Evolutionary conservation across 2,113 vertebrate genomes (phyloP), one percentile per base, ranked within the genome.

Genomic region (Montifringilla adamsi): DNA sequence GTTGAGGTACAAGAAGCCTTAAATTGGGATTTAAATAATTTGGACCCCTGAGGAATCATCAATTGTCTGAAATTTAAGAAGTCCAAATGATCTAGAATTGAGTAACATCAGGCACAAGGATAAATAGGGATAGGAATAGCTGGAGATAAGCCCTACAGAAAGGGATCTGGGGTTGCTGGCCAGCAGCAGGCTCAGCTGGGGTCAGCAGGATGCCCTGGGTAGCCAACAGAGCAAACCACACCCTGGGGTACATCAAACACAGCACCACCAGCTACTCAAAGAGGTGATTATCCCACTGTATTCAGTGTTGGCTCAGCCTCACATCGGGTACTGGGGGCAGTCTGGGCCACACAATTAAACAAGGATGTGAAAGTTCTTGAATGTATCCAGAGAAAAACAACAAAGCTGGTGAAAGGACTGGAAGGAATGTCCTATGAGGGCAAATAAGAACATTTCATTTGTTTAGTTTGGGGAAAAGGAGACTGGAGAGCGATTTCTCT

Each of bases 101-200:
- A 41, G 23, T 37, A 53, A 46, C 2, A 13, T 6, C 4, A 4
- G 11, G 8, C 37, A 58, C 9, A 69, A 27, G 23, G 11, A 50
- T 10, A 47, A 43, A n/a, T 1, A 10, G 12, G 23, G 39, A 15
- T 19, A 64, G 20, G 17, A 64, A 27, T 12, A 23, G 5, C 9
- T 43, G 83, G 16, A 18, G 13, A 44, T 1, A n/a, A 74, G 33
- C 43, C 17, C 37, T 46, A 3, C 12, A 47, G 43, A 20, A 33
- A 37, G 30, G 7, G 5, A 8, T 49, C 35, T 55, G 27, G 8
- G 20, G 10, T 8, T 33, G 13, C 39, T 49, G 27, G 30, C 15
- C 2, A 20, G 6, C 16, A 66, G 15, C 43, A 58, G 49, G 11
- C 20, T 63, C 56, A 27, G 3, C 3, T 1, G 1, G 8, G 11